These are phyloP conservation scores for Acanthacorydalis orientalis DNA, from an alignment of 2,888 invertebrate species.

Conservation along the genomic window DNA sequence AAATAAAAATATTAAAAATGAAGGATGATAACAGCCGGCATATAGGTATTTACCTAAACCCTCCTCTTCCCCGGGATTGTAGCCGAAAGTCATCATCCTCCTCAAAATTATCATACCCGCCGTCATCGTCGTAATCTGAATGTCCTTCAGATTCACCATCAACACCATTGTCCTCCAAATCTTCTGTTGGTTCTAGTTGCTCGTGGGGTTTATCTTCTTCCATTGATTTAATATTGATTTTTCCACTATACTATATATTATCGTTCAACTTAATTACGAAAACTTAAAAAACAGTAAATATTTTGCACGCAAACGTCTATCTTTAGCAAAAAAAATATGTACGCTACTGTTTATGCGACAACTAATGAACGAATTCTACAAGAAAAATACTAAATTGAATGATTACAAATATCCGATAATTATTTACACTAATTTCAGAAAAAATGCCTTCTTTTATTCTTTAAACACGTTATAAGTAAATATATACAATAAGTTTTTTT, in stretches of 20 bases:
- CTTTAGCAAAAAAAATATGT: too few species aligned
- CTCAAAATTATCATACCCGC: slow-evolving; percentile 22
- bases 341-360: too few species aligned
- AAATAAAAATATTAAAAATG: slow-evolving; percentile 1
- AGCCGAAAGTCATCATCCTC: slow-evolving; percentile 30
- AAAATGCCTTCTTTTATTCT: too few species aligned
- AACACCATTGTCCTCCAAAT: slow-evolving; percentile 1
- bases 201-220: slow-evolving; percentile 3
- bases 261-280: too few species aligned
- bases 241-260: neutral
- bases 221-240: neutral
- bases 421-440: too few species aligned
- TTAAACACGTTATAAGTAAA: too few species aligned
- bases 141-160: neutral
- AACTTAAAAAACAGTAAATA: too few species aligned
- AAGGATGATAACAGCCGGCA: neutral
- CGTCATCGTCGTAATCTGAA: slow-evolving; percentile 19
- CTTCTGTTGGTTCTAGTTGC: neutral
- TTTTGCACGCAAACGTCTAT: too few species aligned
- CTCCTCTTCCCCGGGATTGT: slow-evolving; percentile 27
- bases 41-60: slow-evolving; percentile 26
- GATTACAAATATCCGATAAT: too few species aligned
- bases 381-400: too few species aligned
- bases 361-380: too few species aligned
- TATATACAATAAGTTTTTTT: neutral